Base-by-base conservation (phyloP, 2,113 vertebrate species). In the Leptosomus discolor region DNA sequence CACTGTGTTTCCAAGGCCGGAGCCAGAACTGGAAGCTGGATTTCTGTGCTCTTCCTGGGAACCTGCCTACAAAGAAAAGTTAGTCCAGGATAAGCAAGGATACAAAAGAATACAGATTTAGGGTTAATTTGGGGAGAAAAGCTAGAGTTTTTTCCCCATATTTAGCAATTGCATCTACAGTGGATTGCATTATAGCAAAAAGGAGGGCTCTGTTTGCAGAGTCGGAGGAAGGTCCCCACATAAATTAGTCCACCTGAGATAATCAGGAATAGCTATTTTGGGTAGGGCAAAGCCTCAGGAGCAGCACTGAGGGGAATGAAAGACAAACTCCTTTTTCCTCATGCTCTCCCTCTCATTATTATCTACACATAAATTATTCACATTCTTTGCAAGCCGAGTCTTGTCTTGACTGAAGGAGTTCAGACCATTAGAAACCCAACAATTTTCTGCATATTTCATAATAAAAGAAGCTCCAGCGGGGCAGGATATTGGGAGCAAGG, bases 331-430 rank as follows among this genome's bases (percentile, higher is more conserved):
- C 23, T 68, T 68, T 57, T 74, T 37, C 86, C 76, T 84, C 5
- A 0, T 77, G 54, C 64, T 87, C 83, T 68, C 54, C 43, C 43
- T 88, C 36, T 90, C 32, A 1, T 90, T 46, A 75, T 81, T 91
- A 75, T 24, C 85, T 37, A 8, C 71, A 65, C 71, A 54, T 73
- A 86, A 90, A 92, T 97, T 36, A 94, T 91, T 84, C 93, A 64
- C 92, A 96, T 97, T 95, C 93, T 87, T 92, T 89, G 79, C 96
- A 91, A 71, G 96, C 53, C 0, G 0, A 36, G 68, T 85, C 96
- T 80, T 95, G 97, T 23, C 91, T 81, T 56, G 41, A 36, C 77
- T 83, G 63, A 78, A 74, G 54, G 65, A 83, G 61, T 24, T 92
- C 65, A 65, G 83, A 61, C 39, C 61, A n/a, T 46, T 54, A 69